Conservation (phyloP, 1,140 invertebrate genomes). For the Drosophila nigromelanica region DNA sequence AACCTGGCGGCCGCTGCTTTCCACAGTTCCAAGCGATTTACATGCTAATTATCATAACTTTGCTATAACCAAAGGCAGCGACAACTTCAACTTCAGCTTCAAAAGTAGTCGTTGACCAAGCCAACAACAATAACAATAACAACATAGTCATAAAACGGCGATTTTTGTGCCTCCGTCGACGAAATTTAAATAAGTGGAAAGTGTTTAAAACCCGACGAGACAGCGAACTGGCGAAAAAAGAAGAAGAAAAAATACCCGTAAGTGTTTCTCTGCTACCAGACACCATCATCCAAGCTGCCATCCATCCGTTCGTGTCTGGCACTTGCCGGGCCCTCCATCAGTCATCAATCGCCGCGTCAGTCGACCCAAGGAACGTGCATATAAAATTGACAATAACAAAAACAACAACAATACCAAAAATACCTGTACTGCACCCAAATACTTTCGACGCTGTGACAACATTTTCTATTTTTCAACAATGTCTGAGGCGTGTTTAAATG, state of each 20-base stretch:
- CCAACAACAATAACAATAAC: constrained; percentile 18
- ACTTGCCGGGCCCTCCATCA: constrained; percentile 31
- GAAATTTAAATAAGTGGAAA: constrained; percentile 83
- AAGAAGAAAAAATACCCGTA: constrained; percentile 1
- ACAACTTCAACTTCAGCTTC: constrained; percentile 32
- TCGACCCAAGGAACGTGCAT: constrained; percentile 17
- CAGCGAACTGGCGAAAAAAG: background rate
- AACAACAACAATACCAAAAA: constrained; percentile 17
- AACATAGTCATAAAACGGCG: constrained; percentile 40
- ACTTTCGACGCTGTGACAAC: constrained; percentile 46
- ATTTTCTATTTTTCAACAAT: constrained; percentile 58
- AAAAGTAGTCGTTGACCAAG: constrained; percentile 34
- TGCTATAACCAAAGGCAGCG: constrained; percentile 41
- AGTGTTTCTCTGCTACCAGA: constrained; percentile 29
- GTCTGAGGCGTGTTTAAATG: constrained; percentile 38
- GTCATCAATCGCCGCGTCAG: constrained; percentile 20
- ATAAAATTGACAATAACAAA: constrained; percentile 44
- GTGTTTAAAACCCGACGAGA: constrained; percentile 52
- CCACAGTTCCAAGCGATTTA: constrained; percentile 60
- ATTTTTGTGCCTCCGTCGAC: constrained; percentile 54
- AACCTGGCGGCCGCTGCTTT: constrained; percentile 46
- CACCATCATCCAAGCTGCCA: constrained; percentile 6
- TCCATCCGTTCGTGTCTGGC: constrained; percentile 15
- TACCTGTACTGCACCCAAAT: constrained; percentile 58
- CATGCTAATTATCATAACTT: constrained; percentile 77